Evolutionary conservation across 2,113 vertebrate genomes (phyloP), one percentile per base, ranked within the genome.

Genomic region (Pomatostomus ruficeps): DNA sequence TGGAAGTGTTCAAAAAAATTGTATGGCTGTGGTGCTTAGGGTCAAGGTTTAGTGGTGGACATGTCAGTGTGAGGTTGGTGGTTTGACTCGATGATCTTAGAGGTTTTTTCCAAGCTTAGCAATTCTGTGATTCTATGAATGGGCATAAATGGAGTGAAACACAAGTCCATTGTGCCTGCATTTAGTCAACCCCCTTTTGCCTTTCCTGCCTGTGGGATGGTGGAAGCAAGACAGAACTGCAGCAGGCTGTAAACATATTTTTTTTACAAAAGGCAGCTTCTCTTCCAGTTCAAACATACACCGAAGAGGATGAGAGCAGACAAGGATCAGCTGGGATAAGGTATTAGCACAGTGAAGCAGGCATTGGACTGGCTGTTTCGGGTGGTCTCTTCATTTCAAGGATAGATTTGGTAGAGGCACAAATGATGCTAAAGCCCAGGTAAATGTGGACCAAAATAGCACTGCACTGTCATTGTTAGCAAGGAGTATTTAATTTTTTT

Each of bases 121-220:
- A 28, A 54, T 29, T 25, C 66, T 12, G 0, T 46, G n/a, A 23
- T 61, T 68, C 45, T 18, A 5, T 40, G 52, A 81, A 66, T 35
- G 20, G 21, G 20, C 20, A 33, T n/a, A 36, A 70, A 77, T 7
- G 19, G 40, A 48, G 28, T 19, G 28, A 91, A 71, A 35, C 13
- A 31, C 1, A 49, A 10, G 16, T 45, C 6, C 18, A 4, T 19
- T 12, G 14, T 38, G 15, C 2, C 0, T 29, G 48, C 17, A 62
- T 75, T 63, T 43, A 58, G 16, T 31, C 45, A 62, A 40, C 8
- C 3, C 18, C 4, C 6, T 67, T 74, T 31, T 49, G 17, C 25
- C n/a, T 77, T 79, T 59, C 19, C 74, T 82, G 61, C 24, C 26
- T 55, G 0, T 36, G 14, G 17, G 18, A 7, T 51, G 23, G 14